Evolutionary conservation across 2,888 invertebrate genomes (phyloP).

Genomic region (Choreutis nemorana): DNA sequence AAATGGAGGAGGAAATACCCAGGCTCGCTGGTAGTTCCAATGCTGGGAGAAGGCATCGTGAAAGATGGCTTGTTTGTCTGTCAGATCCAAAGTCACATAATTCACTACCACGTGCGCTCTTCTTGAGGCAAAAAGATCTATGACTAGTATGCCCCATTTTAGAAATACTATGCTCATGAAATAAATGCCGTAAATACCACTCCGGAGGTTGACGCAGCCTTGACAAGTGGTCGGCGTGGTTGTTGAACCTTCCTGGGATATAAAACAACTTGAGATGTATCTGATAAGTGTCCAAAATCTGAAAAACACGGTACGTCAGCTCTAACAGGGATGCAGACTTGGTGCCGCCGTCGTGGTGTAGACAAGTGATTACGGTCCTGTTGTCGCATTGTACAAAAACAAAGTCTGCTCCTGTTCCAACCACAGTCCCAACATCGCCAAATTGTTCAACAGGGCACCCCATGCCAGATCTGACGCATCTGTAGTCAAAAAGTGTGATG

Average conservation of each 20-base stretch:
- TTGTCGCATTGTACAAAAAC: slow-evolving; percentile 17
- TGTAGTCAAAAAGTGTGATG: slow-evolving; percentile 10
- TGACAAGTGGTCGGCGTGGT: slow-evolving; percentile 14
- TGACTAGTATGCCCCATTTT: no score
- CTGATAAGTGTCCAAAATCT: slow-evolving; percentile 9
- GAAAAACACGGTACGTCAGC: slow-evolving; percentile 10
- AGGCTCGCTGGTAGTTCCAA: slow-evolving; percentile 9
- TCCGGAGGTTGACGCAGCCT: slow-evolving; percentile 10
- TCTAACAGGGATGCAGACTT: slow-evolving; percentile 13
- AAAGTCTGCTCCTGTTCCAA: slow-evolving; percentile 6
- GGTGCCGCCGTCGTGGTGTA: slow-evolving; percentile 20
- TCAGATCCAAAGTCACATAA: slow-evolving; percentile 17
- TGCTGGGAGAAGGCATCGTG: slow-evolving; percentile 8
- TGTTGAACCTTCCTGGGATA: slow-evolving; percentile 16
- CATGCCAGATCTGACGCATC: slow-evolving; percentile 12
- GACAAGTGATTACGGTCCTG: slow-evolving; percentile 14
- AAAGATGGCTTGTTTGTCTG: slow-evolving; percentile 6
- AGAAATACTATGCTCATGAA: slow-evolving; percentile 9
- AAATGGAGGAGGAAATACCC: slow-evolving; percentile 10
- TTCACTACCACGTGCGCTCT: slow-evolving; percentile 13
- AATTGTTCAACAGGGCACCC: slow-evolving; percentile 10
- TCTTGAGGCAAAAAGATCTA: neutral
- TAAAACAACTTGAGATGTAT: slow-evolving; percentile 11
- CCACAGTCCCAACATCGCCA: slow-evolving; percentile 10
- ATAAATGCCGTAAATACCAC: slow-evolving; percentile 13